Percentiles rank a stretch among this genome's conserved stretches.
phyloP scores from a whole-genome alignment of 2,113 vertebrate genomes.

The Scophthalmus maximus region DNA sequence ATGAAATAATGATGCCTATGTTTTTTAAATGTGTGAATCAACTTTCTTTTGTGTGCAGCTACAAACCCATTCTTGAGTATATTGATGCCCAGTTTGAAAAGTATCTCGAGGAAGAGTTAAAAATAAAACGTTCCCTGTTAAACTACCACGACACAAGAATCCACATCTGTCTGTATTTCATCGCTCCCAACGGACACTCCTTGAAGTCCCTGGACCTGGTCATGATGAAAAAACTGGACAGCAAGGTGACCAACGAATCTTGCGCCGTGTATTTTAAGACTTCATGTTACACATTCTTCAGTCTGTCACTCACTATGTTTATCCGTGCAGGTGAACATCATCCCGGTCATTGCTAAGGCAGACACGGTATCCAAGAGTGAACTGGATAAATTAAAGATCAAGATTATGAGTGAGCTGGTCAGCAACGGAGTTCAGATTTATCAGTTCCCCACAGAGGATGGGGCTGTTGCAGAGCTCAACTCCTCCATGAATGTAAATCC shows the following conservation, averaged over 20 bases:
- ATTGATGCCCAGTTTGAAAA: conserved; percentile 96
- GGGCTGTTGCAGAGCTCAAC: conserved; percentile 94
- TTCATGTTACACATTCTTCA: not conserved
- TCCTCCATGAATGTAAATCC: conserved; percentile 95
- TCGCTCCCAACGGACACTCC: conserved; percentile 93
- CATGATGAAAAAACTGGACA: conserved; percentile 97
- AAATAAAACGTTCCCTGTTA: conserved; percentile 92
- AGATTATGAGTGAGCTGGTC: conserved; percentile 98
- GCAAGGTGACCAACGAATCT: conserved; percentile 85
- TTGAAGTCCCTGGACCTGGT: conserved; percentile 95
- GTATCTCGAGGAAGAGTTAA: conserved; percentile 96
- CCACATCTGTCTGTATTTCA: conserved; percentile 96
- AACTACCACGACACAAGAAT: conserved; percentile 94
- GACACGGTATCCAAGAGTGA: conserved; percentile 96
- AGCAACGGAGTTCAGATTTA: conserved; percentile 98
- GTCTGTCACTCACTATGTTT: not conserved
- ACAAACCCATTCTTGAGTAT: conserved; percentile 96
- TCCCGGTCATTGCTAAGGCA: conserved; percentile 96
- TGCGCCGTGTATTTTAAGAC: not conserved
- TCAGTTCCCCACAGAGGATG: conserved; percentile 96
- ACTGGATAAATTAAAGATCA: conserved; percentile 96
- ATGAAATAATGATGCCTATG: not conserved
- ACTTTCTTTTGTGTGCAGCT: conserved; percentile 85
- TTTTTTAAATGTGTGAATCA: not conserved
- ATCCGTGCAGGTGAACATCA: conserved; percentile 91